These are phyloP conservation scores for Lysiphlebus fabarum DNA, from an alignment of 1,140 invertebrate species.

Conservation along the genomic window DNA sequence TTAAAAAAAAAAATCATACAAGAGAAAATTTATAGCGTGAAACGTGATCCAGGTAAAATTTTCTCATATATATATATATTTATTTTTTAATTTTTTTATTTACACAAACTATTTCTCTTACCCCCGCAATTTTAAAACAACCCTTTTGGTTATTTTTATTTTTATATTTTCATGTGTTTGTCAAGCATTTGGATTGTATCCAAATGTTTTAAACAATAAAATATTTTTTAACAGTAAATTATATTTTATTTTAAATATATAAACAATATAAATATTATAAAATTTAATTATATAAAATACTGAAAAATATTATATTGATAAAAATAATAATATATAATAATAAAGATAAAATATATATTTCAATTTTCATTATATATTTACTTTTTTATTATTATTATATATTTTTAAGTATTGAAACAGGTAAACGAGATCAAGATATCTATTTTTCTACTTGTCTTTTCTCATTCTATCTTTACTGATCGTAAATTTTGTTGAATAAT, in stretches of 20 bases:
- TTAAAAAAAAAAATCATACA: background rate
- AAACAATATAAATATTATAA: background rate
- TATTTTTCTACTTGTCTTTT: background rate
- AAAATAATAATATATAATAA: no score
- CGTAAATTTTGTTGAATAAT: conserved; percentile 12
- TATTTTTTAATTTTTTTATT: background rate
- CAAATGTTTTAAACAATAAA: conserved; percentile 15
- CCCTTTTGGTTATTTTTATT: background rate
- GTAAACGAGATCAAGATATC: no score
- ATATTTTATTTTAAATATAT: background rate
- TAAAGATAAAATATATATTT: background rate
- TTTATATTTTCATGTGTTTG: conserved; percentile 17
- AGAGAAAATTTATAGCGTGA: conserved; percentile 19
- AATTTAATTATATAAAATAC: background rate
- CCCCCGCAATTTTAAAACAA: conserved; percentile 4
- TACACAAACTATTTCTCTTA: conserved; percentile 14
- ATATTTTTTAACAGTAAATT: conserved; percentile 2
- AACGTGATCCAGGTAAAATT: conserved; percentile 23
- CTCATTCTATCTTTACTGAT: background rate
- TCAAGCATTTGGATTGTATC: conserved; percentile 13
- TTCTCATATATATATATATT: conserved; percentile 21
- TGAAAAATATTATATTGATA: no score
- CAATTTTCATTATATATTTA: background rate
- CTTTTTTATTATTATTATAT: no score
- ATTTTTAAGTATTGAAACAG: no score